These are phyloP conservation scores for Danio kyathit DNA, from an alignment of 2,797 vertebrate genomes.

Conservation along the genomic window DNA sequence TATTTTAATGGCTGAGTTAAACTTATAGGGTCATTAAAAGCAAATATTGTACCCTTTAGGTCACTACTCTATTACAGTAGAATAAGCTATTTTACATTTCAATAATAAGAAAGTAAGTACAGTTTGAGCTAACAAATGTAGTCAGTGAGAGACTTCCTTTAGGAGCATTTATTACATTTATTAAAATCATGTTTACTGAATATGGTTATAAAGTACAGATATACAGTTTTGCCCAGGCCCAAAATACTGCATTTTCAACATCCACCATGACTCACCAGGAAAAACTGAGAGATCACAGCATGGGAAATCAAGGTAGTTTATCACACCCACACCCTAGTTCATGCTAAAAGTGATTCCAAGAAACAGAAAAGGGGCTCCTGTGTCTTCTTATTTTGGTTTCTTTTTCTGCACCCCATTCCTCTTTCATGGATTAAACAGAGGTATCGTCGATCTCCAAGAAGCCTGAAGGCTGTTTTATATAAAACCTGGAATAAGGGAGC, in stretches of 20 bases:
- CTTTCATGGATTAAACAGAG: neutral
- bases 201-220: neutral
- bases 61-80: too few relatives aligned
- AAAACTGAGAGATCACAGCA: conserved; percentile 13
- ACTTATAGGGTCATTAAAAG: too few relatives aligned
- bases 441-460: neutral
- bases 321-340: conserved; percentile 28
- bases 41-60: too few relatives aligned
- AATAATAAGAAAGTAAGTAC: too few relatives aligned
- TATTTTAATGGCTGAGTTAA: too few relatives aligned
- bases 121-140: too few relatives aligned
- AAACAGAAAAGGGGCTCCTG: conserved; percentile 21
- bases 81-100: too few relatives aligned
- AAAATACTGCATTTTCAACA: neutral
- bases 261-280: conserved; percentile 21
- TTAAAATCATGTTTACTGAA: neutral
- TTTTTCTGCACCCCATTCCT: conserved; percentile 1
- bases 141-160: too few relatives aligned
- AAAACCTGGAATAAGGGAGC: conserved; percentile 16
- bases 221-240: neutral
- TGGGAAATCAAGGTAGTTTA: conserved; percentile 33
- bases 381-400: conserved; percentile 26
- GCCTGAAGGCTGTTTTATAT: neutral
- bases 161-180: too few relatives aligned
- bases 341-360: conserved; percentile 26